phyloP scores from a whole-genome alignment of 1,140 invertebrate genomes.

The Drosophila biarmipes region DNA sequence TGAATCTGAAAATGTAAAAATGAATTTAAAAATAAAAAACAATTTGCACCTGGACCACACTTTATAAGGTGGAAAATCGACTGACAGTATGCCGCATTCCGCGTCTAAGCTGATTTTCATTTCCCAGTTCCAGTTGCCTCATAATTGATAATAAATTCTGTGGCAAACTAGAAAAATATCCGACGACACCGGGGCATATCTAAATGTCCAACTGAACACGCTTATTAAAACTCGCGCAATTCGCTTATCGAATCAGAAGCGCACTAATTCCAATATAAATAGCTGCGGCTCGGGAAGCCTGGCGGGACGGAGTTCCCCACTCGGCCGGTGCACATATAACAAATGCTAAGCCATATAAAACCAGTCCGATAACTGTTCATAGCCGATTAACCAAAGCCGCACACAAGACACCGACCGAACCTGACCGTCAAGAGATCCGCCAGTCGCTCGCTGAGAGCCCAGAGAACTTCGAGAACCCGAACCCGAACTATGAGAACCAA shows the following conservation, averaged over 20 bases:
- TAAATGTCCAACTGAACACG: constrained; percentile 72
- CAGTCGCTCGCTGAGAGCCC: background rate
- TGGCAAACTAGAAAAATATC: background rate
- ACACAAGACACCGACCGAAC: constrained; percentile 53
- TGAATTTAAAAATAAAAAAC: too few relatives aligned
- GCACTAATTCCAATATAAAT: constrained; percentile 77
- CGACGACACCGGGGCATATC: constrained; percentile 55
- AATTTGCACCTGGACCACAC: too few relatives aligned
- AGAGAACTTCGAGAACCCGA: constrained; percentile 8
- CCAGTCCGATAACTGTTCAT: constrained; percentile 81
- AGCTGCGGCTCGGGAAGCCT: constrained; percentile 20
- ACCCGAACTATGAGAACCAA: constrained; percentile 6
- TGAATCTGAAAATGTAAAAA: too few relatives aligned
- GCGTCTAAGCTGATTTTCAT: background rate
- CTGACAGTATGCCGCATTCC: too few relatives aligned
- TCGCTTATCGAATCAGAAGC: constrained; percentile 69
- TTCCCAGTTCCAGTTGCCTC: constrained; percentile 3
- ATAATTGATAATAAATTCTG: constrained; percentile 14
- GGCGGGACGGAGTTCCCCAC: background rate
- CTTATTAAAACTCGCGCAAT: constrained; percentile 58
- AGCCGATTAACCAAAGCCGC: constrained; percentile 74
- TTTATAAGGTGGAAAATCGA: background rate
- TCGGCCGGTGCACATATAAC: constrained; percentile 60
- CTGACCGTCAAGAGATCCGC: constrained; percentile 19
- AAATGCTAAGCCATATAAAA: constrained; percentile 67